Percentiles rank a stretch among this genome's conserved stretches.
Conservation (phyloP, 37 sponge, comb jelly and placozoan genomes). For the Diacarnus erythraeanus region DNA sequence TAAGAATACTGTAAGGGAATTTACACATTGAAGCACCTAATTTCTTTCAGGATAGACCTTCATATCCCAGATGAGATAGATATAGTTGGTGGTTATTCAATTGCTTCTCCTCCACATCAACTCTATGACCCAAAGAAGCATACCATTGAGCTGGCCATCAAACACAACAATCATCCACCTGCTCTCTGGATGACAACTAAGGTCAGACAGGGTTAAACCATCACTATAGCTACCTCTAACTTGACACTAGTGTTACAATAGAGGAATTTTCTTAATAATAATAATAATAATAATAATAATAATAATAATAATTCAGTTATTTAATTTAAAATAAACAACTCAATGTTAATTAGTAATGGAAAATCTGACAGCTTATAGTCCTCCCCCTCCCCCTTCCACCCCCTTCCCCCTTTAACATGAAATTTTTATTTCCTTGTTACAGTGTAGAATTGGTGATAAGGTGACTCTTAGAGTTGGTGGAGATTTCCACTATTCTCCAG, state of each 20-base stretch:
- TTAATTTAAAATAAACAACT: too few species aligned
- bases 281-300: too few species aligned
- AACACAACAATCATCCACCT: conserved; percentile 73
- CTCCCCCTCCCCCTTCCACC: too few species aligned
- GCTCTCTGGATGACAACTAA: conserved; percentile 77
- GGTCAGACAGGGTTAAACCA: neutral
- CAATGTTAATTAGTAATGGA: too few species aligned
- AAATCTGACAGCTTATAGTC: too few species aligned
- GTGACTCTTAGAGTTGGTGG: conserved; percentile 73
- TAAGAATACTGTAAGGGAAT: too few species aligned
- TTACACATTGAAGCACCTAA: neutral
- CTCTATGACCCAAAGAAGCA: conserved; percentile 9
- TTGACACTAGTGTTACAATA: neutral
- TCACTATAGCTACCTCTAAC: neutral
- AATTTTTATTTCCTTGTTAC: neutral
- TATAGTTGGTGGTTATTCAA: conserved; percentile 82
- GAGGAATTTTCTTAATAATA: too few species aligned
- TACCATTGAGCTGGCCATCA: conserved; percentile 65
- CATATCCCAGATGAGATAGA: conserved; percentile 55
- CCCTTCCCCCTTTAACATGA: too few species aligned
- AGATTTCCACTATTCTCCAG: conserved; percentile 62
- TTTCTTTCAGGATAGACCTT: conserved; percentile 67
- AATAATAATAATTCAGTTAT: too few species aligned
- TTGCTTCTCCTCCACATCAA: conserved; percentile 69
- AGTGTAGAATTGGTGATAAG: conserved; percentile 62